Evolutionary conservation across 2,888 invertebrate species (phyloP).

Genomic region (Polydrusus cervinus): DNA sequence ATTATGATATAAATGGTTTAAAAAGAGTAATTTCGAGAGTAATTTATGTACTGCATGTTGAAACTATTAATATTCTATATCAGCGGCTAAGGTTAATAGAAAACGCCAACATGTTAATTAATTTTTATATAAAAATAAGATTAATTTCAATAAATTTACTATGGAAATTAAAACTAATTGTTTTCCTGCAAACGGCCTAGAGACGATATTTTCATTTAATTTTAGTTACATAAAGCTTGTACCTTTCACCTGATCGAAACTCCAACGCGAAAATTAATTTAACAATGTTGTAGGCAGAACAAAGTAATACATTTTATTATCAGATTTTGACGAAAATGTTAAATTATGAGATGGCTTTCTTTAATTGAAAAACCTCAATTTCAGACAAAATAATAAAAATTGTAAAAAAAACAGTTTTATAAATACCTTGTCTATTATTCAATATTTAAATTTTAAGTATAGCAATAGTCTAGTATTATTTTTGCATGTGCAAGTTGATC

Average conservation of each 20-base stretch:
- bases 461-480: no score
- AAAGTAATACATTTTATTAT: constrained; percentile 1
- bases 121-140: neutral
- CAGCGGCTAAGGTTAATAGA: constrained; percentile 1
- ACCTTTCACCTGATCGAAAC: constrained; percentile 3
- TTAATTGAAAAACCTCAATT: no score
- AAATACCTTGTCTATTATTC: no score
- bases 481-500: no score
- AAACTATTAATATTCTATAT: neutral
- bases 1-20: no score
- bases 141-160: constrained; percentile 16
- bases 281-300: neutral
- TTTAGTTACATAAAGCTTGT: constrained; percentile 6
- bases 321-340: constrained; percentile 3
- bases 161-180: constrained; percentile 32
- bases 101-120: constrained; percentile 8
- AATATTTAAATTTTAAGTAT: no score
- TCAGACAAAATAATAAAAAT: no score
- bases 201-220: constrained; percentile 26
- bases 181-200: constrained; percentile 25
- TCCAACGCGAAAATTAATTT: constrained; percentile 27
- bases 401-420: no score
- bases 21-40: neutral
- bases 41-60: neutral
- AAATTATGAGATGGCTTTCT: no score